Evolutionary conservation across 2,888 invertebrate genomes (phyloP).

Genomic region (Oxystoma pomonae): DNA sequence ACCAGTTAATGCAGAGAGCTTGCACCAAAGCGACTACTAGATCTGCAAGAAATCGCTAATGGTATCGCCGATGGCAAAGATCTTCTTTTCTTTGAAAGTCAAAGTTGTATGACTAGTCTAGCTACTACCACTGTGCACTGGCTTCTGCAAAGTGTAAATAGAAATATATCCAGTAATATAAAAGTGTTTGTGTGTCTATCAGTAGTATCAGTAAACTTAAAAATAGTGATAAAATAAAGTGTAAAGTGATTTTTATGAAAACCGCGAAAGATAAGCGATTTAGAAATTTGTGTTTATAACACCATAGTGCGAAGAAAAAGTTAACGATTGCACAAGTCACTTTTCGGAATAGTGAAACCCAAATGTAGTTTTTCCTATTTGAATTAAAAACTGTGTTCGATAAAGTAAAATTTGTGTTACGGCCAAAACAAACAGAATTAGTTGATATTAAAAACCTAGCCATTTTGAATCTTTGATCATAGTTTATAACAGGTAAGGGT

Average conservation of each 20-base stretch:
- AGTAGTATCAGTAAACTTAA: background rate
- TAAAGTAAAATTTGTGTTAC: too few species aligned
- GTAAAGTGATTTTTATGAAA: background rate
- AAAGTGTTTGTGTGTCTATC: background rate
- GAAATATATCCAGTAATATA: background rate
- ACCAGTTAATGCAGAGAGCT: conserved; percentile 14
- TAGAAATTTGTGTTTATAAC: too few species aligned
- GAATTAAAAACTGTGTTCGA: too few species aligned
- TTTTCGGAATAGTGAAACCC: too few species aligned
- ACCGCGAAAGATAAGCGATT: too few species aligned
- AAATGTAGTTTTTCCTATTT: too few species aligned
- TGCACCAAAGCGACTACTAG: background rate
- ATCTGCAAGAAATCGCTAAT: background rate
- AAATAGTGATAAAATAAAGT: background rate
- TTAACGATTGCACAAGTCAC: too few species aligned
- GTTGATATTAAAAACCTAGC: too few species aligned
- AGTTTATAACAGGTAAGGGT: too few species aligned
- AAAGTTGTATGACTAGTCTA: background rate
- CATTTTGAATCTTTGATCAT: too few species aligned
- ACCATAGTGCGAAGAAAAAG: too few species aligned
- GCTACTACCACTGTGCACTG: background rate
- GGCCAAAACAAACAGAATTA: too few species aligned
- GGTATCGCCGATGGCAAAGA: background rate
- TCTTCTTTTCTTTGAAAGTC: background rate
- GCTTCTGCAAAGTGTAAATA: background rate